phyloP scores from a whole-genome alignment of 2,113 vertebrate genomes.

The Hippotragus niger region DNA sequence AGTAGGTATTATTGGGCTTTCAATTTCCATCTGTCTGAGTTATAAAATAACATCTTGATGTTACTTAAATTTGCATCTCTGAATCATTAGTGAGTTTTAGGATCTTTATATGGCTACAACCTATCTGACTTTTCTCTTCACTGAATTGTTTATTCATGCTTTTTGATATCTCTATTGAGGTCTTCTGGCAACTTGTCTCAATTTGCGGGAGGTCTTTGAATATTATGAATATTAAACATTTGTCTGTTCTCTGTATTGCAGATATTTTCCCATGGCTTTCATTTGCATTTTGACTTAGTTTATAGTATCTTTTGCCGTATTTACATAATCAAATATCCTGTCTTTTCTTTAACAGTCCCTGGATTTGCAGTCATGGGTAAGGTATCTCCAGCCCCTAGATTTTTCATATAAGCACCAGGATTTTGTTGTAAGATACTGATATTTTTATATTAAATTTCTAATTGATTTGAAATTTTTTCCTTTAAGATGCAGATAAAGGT shows the following conservation, averaged over 20 bases:
- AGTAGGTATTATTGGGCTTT: not conserved
- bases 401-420: not conserved
- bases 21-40: not conserved
- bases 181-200: not conserved
- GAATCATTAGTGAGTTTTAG: not conserved
- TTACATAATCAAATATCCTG: not conserved
- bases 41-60: not conserved
- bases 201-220: not conserved
- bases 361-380: not conserved
- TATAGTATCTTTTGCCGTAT: not conserved
- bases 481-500: not conserved
- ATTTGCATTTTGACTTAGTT: constrained; percentile 4
- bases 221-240: not conserved
- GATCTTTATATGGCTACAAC: not conserved
- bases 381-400: not conserved
- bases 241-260: not conserved
- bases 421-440: not conserved
- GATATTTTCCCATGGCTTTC: not conserved
- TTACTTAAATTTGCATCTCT: not conserved
- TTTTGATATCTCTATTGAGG: not conserved
- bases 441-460: not conserved
- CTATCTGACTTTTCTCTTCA: not conserved
- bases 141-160: not conserved
- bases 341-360: not conserved
- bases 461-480: not conserved